Evolutionary conservation across 2,113 vertebrate genomes (phyloP).

Genomic region (Enhydra lutris): DNA sequence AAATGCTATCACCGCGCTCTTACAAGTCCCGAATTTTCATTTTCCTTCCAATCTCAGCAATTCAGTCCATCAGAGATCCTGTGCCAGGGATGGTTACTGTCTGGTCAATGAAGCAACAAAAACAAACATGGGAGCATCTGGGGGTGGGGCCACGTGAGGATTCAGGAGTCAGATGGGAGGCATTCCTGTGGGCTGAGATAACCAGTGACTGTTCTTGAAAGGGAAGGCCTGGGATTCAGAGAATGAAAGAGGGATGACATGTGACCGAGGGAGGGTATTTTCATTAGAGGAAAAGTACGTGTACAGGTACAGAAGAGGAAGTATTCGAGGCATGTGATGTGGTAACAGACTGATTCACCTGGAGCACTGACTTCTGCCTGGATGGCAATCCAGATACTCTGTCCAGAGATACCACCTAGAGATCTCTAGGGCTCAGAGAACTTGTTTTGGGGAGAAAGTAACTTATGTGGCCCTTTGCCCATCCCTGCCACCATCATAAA

Average conservation of each 20-base stretch:
- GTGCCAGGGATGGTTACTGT: neutral
- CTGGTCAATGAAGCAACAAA: neutral
- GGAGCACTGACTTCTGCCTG: neutral
- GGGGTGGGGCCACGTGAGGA: neutral
- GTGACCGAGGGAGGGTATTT: neutral
- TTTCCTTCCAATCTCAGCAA: neutral
- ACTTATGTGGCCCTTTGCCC: conserved; percentile 40
- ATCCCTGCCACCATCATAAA: neutral
- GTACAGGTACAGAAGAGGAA: conserved; percentile 26
- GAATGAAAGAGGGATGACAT: neutral
- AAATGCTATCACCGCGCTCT: neutral
- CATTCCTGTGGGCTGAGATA: neutral
- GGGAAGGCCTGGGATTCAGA: neutral
- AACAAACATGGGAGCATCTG: neutral
- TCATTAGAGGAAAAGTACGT: neutral
- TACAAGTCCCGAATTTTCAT: neutral
- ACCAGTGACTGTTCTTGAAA: neutral
- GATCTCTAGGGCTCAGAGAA: neutral
- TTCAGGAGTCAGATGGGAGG: neutral
- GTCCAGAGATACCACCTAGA: neutral
- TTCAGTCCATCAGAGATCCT: neutral
- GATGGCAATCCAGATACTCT: neutral
- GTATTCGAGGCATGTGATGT: neutral
- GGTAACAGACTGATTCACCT: neutral
- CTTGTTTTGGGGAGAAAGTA: conserved; percentile 49